These are phyloP conservation scores for Neopipo cinnamomea DNA, from an alignment of 2,113 vertebrate species.

Conservation along the genomic window DNA sequence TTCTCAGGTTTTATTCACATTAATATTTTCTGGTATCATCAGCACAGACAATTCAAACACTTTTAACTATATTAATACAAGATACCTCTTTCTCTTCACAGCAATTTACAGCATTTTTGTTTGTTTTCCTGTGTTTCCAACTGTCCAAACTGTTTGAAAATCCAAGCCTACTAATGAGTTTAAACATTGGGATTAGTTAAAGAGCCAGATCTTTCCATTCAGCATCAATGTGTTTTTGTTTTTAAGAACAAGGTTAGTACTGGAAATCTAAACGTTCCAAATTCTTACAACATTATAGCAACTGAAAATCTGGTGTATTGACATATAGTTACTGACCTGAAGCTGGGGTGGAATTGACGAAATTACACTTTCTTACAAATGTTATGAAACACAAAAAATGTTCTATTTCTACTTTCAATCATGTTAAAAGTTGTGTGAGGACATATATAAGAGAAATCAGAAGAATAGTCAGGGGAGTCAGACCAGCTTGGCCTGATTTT, in stretches of 20 bases:
- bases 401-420: background rate
- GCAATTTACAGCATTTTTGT: fast-evolving
- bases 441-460: background rate
- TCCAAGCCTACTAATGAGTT: background rate
- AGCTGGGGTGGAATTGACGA: background rate
- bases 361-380: background rate
- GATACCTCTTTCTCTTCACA: background rate
- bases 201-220: background rate
- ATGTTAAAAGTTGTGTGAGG: background rate
- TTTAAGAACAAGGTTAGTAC: background rate
- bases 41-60: background rate
- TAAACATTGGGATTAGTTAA: background rate
- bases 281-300: background rate
- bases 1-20: background rate
- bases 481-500: background rate
- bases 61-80: background rate
- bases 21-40: background rate
- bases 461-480: background rate
- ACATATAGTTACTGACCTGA: background rate
- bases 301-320: background rate
- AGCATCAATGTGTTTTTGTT: background rate
- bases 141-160: background rate
- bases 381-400: background rate
- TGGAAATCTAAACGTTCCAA: background rate
- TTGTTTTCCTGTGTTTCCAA: background rate